Base-by-base conservation (phyloP, 2,113 vertebrate species). In the Centropus unirufus region DNA sequence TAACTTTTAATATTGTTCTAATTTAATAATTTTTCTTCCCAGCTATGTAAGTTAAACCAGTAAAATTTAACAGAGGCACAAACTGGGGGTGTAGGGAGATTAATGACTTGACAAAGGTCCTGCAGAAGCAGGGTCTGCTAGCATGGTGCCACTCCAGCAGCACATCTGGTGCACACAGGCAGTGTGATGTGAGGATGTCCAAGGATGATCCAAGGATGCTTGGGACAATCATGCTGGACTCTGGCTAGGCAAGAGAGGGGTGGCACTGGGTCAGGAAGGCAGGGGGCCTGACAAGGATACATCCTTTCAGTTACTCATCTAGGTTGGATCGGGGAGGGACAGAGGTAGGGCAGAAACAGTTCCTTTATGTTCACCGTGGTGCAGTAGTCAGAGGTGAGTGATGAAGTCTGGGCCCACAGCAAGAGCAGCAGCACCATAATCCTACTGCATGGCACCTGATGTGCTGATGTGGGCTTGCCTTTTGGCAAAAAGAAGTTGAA, bases 211-310 rank as follows among this genome's bases (percentile, higher is more conserved):
- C 46, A 46, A 46, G 46, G 46, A 46, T 46, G 26, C 27, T 58
- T 0, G 3, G 29, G 51, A 39, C 0, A 3, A 12, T 7, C 30
- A 1, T 0, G 2, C 61, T 70, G 42, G 62, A 1, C n/a, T 52
- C 64, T 34, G 39, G 12, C 26, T 3, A 8, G 59, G 64, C 51
- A 67, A 30, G 78, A 18, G 20, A 13, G 22, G 19, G 27, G 6
- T 8, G 3, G 27, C 68, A 11, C 3, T 0, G 1, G 9, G 21
- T 23, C 42, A 36, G 51, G 69, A 57, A 46, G n/a, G 46, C 14
- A 6, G 17, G 22, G 15, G 40, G 40, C 27, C 64, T 34, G 8
- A 4, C n/a, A 21, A 36, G 30, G 34, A 74, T 34, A n/a, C 36
- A 44, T 10, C 18, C 19, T 66, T 17, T 12, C 24, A 15, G 11